Evolutionary conservation across 2,797 vertebrate genomes (phyloP).

Genomic region (Thunnus albacares): DNA sequence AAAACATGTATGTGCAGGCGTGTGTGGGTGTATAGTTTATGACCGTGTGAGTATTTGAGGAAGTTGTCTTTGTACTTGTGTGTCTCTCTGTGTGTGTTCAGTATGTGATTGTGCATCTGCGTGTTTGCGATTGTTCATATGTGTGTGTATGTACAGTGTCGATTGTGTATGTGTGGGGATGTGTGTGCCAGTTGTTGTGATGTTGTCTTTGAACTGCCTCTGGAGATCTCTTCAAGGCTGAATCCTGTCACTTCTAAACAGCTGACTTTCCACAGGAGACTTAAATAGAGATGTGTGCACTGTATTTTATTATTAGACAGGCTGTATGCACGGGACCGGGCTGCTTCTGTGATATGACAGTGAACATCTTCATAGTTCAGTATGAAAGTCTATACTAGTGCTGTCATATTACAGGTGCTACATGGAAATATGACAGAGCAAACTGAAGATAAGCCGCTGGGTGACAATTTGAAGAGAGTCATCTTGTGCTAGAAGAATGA

Average conservation of each 20-base stretch:
- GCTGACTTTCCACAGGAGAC: constrained; percentile 59
- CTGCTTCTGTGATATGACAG: constrained; percentile 62
- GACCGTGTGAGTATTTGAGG: background rate
- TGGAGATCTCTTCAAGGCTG: constrained; percentile 64
- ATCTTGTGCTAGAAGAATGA: background rate
- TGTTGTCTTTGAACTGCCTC: constrained; percentile 65
- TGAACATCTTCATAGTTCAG: constrained; percentile 63
- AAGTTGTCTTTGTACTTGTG: constrained; percentile 26
- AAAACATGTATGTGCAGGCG: constrained; percentile 4
- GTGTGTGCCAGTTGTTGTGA: constrained; percentile 37
- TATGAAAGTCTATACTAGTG: constrained; percentile 46
- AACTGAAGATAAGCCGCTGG: constrained; percentile 41
- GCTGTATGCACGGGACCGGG: constrained; percentile 48
- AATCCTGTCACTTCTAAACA: constrained; percentile 70
- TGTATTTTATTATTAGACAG: constrained; percentile 61
- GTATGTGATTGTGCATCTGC: constrained; percentile 6
- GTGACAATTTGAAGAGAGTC: constrained; percentile 45
- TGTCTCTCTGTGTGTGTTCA: background rate
- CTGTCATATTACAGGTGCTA: constrained; percentile 49
- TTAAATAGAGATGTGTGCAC: constrained; percentile 42
- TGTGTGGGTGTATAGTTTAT: constrained; percentile 4
- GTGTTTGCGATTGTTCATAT: constrained; percentile 27
- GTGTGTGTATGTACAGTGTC: constrained; percentile 2
- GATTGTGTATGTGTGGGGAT: constrained; percentile 5
- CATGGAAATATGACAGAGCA: constrained; percentile 32